phyloP scores from a whole-genome alignment of 2,888 invertebrate genomes.

The Tortricodes alternella region DNA sequence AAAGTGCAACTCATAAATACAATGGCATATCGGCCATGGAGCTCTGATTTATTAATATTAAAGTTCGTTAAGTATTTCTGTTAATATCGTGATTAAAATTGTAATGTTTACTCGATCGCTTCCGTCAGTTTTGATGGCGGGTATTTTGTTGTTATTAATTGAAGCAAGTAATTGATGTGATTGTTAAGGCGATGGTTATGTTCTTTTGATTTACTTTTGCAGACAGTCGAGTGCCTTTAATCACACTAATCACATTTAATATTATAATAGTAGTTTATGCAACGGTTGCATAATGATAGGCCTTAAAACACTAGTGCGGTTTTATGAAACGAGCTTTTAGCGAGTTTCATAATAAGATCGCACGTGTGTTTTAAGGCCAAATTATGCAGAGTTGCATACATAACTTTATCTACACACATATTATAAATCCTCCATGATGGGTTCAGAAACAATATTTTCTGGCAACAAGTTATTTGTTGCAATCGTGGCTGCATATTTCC shows the following conservation, averaged over 20 bases:
- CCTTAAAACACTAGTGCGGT: no score
- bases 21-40: conserved; percentile 45
- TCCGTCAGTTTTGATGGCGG: conserved; percentile 32
- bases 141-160: conserved; percentile 30
- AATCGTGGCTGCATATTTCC: no score
- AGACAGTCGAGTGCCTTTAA: not conserved
- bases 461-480: no score
- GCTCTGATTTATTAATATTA: conserved; percentile 47
- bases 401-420: no score
- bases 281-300: no score
- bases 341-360: no score
- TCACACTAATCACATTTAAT: not conserved
- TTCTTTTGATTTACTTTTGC: not conserved
- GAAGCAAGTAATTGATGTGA: conserved; percentile 13
- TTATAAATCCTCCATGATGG: no score
- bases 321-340: no score
- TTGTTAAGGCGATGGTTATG: not conserved
- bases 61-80: conserved; percentile 37
- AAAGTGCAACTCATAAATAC: conserved; percentile 46
- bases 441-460: no score
- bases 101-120: conserved; percentile 41
- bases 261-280: no score
- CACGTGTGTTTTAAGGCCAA: no score
- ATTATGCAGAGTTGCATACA: no score
- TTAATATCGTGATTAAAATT: conserved; percentile 52